These are phyloP conservation scores for Drosophila bocqueti DNA, from an alignment of 1,140 invertebrate genomes.

Conservation along the genomic window DNA sequence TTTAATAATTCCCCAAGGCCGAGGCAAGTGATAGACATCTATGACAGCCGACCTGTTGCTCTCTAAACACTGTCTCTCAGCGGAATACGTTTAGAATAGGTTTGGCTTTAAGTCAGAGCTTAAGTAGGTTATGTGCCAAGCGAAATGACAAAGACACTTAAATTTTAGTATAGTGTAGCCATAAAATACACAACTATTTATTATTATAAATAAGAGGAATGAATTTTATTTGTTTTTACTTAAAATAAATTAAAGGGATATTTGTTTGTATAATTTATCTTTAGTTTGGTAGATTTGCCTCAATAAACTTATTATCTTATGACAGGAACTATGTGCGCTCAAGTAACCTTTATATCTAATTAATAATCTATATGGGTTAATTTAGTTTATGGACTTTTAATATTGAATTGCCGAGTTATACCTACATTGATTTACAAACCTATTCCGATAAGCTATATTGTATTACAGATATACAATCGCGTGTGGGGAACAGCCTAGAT, in stretches of 20 bases:
- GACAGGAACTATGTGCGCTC: not conserved
- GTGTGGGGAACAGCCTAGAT: not conserved
- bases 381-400: not conserved
- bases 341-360: too few relatives aligned
- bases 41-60: conserved; percentile 26
- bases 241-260: not conserved
- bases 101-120: not conserved
- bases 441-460: not conserved
- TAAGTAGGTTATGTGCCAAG: not conserved
- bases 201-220: not conserved
- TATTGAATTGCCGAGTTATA: not conserved
- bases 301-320: not conserved
- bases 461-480: not conserved
- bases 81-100: not conserved
- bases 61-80: not conserved
- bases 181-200: not conserved
- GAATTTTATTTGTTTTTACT: too few relatives aligned
- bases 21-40: conserved; percentile 29
- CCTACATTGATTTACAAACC: not conserved
- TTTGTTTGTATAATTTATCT: not conserved
- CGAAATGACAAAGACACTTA: not conserved
- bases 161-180: too few relatives aligned
- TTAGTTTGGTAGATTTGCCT: not conserved
- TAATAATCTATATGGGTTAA: not conserved
- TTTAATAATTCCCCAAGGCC: conserved; percentile 69